These are phyloP conservation scores for Hafferia zeledoni DNA, from an alignment of 2,797 vertebrate species.

Conservation along the genomic window DNA sequence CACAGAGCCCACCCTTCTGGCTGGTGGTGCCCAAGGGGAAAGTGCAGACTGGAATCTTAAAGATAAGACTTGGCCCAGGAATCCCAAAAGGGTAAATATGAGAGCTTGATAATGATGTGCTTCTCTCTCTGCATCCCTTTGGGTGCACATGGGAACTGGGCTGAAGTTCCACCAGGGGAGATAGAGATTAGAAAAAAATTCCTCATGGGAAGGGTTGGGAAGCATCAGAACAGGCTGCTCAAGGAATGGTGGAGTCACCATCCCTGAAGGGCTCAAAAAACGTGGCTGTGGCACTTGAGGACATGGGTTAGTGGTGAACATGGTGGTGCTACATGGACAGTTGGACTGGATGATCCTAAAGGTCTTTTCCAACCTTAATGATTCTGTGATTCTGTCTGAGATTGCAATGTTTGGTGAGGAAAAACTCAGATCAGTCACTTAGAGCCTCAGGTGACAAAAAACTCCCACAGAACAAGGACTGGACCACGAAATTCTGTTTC, in stretches of 20 bases:
- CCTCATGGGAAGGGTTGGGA: fast-evolving
- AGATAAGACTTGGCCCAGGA: not conserved
- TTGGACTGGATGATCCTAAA: not conserved
- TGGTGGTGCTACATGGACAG: not conserved
- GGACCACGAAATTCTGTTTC: not conserved
- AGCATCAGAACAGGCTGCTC: not conserved
- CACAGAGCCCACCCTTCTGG: not conserved
- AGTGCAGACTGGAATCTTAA: not conserved
- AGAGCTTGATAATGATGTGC: fast-evolving
- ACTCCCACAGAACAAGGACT: not conserved
- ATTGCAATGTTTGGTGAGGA: not conserved
- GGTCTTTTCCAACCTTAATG: fast-evolving
- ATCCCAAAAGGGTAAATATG: fast-evolving
- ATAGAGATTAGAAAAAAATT: not conserved
- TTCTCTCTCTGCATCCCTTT: fast-evolving
- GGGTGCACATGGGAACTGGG: fast-evolving
- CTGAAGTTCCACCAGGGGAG: not conserved
- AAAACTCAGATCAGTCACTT: not conserved
- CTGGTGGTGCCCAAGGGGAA: not conserved
- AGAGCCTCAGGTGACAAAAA: not conserved
- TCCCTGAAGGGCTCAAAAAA: not conserved
- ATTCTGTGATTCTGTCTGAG: not conserved
- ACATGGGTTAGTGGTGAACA: not conserved
- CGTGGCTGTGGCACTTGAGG: fast-evolving
- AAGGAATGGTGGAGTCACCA: not conserved